Evolutionary conservation across 2,113 vertebrate genomes (phyloP).

Genomic region (Glaucomys volans): DNA sequence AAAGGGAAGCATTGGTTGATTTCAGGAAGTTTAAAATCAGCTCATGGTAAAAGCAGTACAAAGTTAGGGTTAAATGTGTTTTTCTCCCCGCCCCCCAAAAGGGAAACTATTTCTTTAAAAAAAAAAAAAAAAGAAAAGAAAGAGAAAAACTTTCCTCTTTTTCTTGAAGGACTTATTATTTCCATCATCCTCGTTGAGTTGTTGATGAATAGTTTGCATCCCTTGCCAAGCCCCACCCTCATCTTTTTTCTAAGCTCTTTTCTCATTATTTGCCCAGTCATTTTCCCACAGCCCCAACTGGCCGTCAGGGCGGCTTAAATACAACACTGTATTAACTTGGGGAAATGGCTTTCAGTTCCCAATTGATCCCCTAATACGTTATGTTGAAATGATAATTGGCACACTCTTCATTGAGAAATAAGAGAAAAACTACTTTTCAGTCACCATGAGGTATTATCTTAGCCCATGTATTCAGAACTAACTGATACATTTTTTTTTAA

Average conservation of each 20-base stretch:
- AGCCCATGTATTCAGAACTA: conserved; percentile 90
- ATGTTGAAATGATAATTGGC: conserved; percentile 99
- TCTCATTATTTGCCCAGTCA: conserved; percentile 91
- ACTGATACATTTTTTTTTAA: conserved; percentile 89
- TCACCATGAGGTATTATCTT: conserved; percentile 91
- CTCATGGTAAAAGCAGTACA: conserved; percentile 82
- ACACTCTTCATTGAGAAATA: conserved; percentile 87
- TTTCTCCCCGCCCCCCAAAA: conserved; percentile 12
- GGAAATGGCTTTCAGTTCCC: conserved; percentile 97
- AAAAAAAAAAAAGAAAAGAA: conserved; percentile 66
- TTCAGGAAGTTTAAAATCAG: conserved; percentile 87
- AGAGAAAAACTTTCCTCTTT: conserved; percentile 78
- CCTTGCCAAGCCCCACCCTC: conserved; percentile 90
- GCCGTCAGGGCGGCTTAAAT: conserved; percentile 94
- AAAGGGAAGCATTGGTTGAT: conserved; percentile 81
- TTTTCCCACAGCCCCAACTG: conserved; percentile 95
- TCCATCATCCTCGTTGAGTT: conserved; percentile 88
- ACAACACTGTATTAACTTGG: conserved; percentile 96
- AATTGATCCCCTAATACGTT: conserved; percentile 98
- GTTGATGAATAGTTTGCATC: conserved; percentile 89
- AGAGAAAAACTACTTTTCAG: conserved; percentile 90
- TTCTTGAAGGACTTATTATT: conserved; percentile 88
- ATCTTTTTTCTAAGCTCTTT: conserved; percentile 88
- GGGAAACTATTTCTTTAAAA: conserved; percentile 86
- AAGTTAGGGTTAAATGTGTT: conserved; percentile 84